Evolutionary conservation across 2,113 vertebrate species (phyloP).

Genomic region (Pedetes capensis): DNA sequence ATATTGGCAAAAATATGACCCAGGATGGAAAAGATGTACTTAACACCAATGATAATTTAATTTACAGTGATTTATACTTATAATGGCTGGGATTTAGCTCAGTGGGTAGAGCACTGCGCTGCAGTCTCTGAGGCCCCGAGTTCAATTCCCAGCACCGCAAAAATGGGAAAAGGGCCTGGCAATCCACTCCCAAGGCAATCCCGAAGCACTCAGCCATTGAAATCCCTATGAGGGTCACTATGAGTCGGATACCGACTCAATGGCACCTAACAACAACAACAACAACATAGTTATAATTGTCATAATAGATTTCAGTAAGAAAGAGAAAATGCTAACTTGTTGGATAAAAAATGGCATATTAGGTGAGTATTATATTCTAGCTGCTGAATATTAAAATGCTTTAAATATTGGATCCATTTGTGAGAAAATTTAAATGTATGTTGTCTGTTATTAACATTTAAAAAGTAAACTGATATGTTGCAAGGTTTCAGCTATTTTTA

Average conservation of each 20-base stretch:
- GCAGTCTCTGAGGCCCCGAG: no score
- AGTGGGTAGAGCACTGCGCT: no score
- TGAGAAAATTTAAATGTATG: conserved; percentile 28
- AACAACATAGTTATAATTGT: no score
- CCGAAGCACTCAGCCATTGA: no score
- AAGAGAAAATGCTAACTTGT: neutral
- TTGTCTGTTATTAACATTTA: conserved; percentile 20
- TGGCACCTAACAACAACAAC: no score
- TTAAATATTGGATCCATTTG: conserved; percentile 40
- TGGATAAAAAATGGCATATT: neutral
- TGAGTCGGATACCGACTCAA: no score
- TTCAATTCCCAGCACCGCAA: no score
- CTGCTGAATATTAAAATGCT: neutral
- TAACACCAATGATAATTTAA: neutral
- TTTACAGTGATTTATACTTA: neutral
- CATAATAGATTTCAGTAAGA: neutral
- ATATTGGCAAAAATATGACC: neutral
- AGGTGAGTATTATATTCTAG: neutral
- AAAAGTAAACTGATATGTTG: conserved; percentile 11
- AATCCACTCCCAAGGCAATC: no score
- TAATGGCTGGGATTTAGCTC: conserved; percentile 12
- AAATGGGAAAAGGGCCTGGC: no score
- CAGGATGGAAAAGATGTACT: neutral
- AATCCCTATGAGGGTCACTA: no score
- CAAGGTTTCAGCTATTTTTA: conserved; percentile 31